phyloP scores from a whole-genome alignment of 2,888 invertebrate species.

The Ochropleura plecta region DNA sequence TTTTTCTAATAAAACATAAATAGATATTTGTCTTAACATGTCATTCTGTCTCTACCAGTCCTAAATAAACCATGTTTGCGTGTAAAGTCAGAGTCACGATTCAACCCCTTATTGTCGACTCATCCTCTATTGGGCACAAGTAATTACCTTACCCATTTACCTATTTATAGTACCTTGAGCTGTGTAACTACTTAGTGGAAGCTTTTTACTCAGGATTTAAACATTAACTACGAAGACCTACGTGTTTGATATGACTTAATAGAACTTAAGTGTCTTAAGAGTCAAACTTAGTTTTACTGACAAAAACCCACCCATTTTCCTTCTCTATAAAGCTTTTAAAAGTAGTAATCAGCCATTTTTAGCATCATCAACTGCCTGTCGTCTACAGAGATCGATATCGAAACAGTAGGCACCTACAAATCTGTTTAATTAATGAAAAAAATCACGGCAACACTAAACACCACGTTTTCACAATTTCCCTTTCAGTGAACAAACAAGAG shows the following conservation, averaged over 20 bases:
- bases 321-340: too few relatives aligned
- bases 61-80: slow-evolving; percentile 32
- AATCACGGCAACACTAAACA: background rate
- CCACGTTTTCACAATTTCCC: slow-evolving; percentile 14
- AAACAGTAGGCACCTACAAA: background rate
- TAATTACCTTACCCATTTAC: slow-evolving; percentile 65
- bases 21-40: background rate
- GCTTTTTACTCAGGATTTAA: slow-evolving; percentile 14
- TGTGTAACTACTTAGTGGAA: slow-evolving; percentile 34
- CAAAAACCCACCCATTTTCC: too few relatives aligned
- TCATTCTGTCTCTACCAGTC: slow-evolving; percentile 24
- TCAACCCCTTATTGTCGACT: slow-evolving; percentile 55
- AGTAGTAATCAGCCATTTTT: too few relatives aligned
- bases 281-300: too few relatives aligned
- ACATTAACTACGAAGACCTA: background rate
- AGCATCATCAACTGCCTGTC: background rate
- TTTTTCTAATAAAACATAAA: background rate
- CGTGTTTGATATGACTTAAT: background rate
- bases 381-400: background rate
- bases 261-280: too few relatives aligned
- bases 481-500: slow-evolving; percentile 18
- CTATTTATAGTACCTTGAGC: slow-evolving; percentile 59
- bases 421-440: background rate
- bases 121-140: slow-evolving; percentile 59
- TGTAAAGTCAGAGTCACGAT: slow-evolving; percentile 34